Conservation (phyloP, 2,113 vertebrate species). For the Pseudolaguvia tuberculata region DNA sequence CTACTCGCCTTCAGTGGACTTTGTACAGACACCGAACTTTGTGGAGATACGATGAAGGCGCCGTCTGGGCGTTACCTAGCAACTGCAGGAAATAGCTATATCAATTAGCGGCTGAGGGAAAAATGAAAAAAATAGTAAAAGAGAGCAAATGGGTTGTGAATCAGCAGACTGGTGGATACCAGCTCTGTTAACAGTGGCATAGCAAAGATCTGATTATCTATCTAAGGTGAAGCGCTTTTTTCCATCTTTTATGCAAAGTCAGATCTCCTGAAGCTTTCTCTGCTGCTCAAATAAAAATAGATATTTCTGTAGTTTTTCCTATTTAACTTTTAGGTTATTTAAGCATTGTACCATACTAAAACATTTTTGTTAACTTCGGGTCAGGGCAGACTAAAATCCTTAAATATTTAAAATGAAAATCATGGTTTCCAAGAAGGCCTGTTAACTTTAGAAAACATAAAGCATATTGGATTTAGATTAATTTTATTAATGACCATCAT, state of each 20-base stretch:
- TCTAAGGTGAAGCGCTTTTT: not conserved
- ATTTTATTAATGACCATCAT: no score
- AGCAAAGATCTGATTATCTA: not conserved
- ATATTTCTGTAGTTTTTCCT: not conserved
- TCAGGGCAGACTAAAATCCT: not conserved
- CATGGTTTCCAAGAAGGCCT: constrained; percentile 12
- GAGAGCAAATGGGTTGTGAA: constrained; percentile 28
- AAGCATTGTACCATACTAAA: not conserved
- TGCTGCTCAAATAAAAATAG: not conserved
- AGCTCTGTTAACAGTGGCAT: constrained; percentile 4
- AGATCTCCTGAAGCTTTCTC: not conserved
- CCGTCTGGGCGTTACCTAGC: constrained; percentile 65
- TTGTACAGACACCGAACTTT: constrained; percentile 53
- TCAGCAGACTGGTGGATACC: constrained; percentile 39
- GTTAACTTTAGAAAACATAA: no score
- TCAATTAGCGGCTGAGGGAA: constrained; percentile 39
- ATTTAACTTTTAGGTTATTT: not conserved
- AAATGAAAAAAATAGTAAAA: constrained; percentile 7
- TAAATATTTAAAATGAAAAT: not conserved
- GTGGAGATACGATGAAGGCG: constrained; percentile 54
- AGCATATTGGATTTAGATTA: no score
- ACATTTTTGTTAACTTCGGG: not conserved
- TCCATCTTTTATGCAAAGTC: not conserved
- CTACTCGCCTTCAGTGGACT: no score
- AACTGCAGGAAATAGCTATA: constrained; percentile 56